phyloP scores from a whole-genome alignment of 2,113 vertebrate species.

The Toxotes jaculatrix region DNA sequence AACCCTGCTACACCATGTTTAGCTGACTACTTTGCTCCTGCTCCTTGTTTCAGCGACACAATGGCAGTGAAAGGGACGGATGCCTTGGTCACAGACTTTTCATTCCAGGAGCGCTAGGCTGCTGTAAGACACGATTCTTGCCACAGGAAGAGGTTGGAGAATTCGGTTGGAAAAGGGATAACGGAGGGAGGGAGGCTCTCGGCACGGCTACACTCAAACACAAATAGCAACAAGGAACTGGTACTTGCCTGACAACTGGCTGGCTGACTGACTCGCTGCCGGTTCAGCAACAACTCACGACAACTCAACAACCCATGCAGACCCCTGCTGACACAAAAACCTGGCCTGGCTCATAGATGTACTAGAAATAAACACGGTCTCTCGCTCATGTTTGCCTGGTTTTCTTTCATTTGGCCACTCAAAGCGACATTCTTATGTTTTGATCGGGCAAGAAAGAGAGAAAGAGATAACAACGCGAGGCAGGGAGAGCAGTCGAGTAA shows the following conservation, averaged over 20 bases:
- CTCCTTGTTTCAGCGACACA: constrained; percentile 75
- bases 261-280: constrained; percentile 68
- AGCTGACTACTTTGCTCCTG: constrained; percentile 68
- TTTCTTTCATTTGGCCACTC: constrained; percentile 75
- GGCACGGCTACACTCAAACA: constrained; percentile 69
- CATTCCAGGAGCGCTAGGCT: constrained; percentile 66
- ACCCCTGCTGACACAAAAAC: constrained; percentile 73
- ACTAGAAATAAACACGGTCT: constrained; percentile 69
- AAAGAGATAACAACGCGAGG: constrained; percentile 67
- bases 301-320: constrained; percentile 74
- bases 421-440: constrained; percentile 73
- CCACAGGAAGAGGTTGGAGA: constrained; percentile 72
- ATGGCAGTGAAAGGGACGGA: constrained; percentile 56
- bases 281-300: constrained; percentile 72
- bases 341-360: constrained; percentile 62
- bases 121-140: constrained; percentile 68
- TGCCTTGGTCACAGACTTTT: constrained; percentile 71
- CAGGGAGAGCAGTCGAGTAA: constrained; percentile 61
- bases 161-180: constrained; percentile 49
- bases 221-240: constrained; percentile 80
- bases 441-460: constrained; percentile 75
- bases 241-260: constrained; percentile 70
- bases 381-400: constrained; percentile 68
- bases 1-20: constrained; percentile 72
- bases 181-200: constrained; percentile 51